Evolutionary conservation across 2,888 invertebrate genomes (phyloP), one percentile per base, ranked within the genome.

Genomic region (Pycnomerus fuliginosus): DNA sequence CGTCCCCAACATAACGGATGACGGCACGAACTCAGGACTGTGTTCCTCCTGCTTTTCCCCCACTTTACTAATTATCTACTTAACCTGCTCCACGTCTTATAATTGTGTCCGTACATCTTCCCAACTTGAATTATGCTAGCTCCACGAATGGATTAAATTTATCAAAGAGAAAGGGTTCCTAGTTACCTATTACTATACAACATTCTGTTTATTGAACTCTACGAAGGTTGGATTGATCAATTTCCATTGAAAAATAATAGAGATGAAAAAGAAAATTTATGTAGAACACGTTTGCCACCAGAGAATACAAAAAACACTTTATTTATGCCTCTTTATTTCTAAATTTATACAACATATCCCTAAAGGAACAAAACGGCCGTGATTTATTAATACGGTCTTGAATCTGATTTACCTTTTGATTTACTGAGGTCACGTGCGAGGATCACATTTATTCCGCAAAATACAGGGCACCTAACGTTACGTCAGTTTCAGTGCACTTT

Each of bases 11-110:
- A 46, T 52, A 54, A 55, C 38, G 35, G 50, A 51, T 48, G 50
- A 49, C 36, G 49, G 48, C 45, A 50, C 42, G 53, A 55, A 50
- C 55, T 52, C 46, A 48, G 52, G 49, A 47, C 49, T 45, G 52
- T 52, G 44, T 39, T 43, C 46, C 37, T 47, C 48, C 25, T 41
- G 40, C 42, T 40, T 49, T 41, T 36, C 50, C 46, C 49, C 50
- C 50, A 48, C 53, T 52, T 55, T 53, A 58, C 57, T 59, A 59
- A 59, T 59, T 58, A 56, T 55, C 56, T 53, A 58, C 53, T 58
- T 56, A 57, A 56, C 55, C 56, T 56, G 53, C 51, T 53, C 51
- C 50, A 44, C 50, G 50, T 52, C 50, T 55, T 55, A 51, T 56
- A 59, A 59, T 57, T 59, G 56, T 57, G 50, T 51, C 48, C 53